Evolutionary conservation across 2,888 invertebrate genomes (phyloP), one percentile per base, ranked within the genome.

Genomic region (Fragum whitleyi): DNA sequence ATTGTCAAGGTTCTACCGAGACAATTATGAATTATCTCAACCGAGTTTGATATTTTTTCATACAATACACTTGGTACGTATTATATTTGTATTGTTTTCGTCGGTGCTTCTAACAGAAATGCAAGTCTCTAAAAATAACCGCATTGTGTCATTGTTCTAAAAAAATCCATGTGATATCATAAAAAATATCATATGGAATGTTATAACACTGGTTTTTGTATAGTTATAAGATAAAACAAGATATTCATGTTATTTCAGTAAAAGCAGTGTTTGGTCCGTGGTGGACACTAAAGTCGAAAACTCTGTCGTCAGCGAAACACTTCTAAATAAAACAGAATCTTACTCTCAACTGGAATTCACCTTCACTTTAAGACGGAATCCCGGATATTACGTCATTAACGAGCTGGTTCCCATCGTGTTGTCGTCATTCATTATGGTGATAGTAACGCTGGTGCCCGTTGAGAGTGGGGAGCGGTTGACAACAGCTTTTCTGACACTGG

Each of bases 321-420:
- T 68, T 2, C 36, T 67, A 23, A 72, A 51, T 14, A 29, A 47
- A 1, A 59, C 61, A 0, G 83, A 80, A 53, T 42, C 28, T n/a
- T 83, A 69, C 42, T 78, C 83, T n/a, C 77, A 75, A 53, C 11
- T 83, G 1, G 51, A 62, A 26, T 69, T 83, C 36, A 69, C 47
- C 5, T 42, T 83, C 21, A 51, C 29, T 0, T 36, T 83, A 39
- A 74, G 55, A 68, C 51, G 83, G 36, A 77, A 75, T 47, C 75
- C 83, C 53, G 83, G 80, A 39, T 72, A 78, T 29, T 83, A 80
- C 70, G 28, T 78, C 28, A 32, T 75, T 26, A 80, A 77, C 62
- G 77, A 77, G 19, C 51, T 83, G 26, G 29, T 75, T 53, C 83
- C 83, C 19, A 77, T 80, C 21, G 73, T 80, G 3, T n/a, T 68